Evolutionary conservation across 2,797 vertebrate genomes (phyloP).

Genomic region (Eremophila alpestris): DNA sequence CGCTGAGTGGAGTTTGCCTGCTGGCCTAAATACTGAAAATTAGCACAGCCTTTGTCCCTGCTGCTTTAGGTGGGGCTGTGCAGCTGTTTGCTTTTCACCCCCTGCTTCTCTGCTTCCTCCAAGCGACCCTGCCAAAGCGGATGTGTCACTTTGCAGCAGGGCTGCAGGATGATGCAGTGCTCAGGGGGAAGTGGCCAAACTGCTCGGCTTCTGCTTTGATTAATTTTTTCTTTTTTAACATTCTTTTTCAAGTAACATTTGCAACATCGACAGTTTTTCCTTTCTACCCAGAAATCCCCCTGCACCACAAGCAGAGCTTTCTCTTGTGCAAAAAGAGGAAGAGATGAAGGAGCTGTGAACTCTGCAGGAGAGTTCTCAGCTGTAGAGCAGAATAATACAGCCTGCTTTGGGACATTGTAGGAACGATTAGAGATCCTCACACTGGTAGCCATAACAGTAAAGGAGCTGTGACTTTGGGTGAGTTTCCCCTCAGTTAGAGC

Average conservation of each 20-base stretch:
- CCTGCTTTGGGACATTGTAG: neutral
- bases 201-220: constrained; percentile 49
- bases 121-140: neutral
- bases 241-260: constrained; percentile 36
- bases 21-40: neutral
- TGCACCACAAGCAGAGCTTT: neutral
- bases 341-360: neutral
- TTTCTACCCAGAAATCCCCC: constrained; percentile 24
- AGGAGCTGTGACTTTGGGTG: neutral
- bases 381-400: neutral
- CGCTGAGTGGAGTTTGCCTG: neutral
- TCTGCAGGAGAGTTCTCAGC: neutral
- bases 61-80: neutral
- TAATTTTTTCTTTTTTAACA: neutral
- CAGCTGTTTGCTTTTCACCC: neutral
- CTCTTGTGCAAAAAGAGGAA: constrained; percentile 20
- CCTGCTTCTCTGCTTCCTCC: constrained; percentile 8
- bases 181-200: constrained; percentile 17
- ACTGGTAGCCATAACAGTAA: neutral
- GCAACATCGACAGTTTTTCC: constrained; percentile 13
- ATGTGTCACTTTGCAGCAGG: constrained; percentile 37
- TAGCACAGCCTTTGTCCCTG: neutral
- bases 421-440: neutral
- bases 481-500: neutral
- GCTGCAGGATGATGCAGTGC: neutral